Conservation (phyloP, 2,797 vertebrate species). For the Peromyscus eremicus region DNA sequence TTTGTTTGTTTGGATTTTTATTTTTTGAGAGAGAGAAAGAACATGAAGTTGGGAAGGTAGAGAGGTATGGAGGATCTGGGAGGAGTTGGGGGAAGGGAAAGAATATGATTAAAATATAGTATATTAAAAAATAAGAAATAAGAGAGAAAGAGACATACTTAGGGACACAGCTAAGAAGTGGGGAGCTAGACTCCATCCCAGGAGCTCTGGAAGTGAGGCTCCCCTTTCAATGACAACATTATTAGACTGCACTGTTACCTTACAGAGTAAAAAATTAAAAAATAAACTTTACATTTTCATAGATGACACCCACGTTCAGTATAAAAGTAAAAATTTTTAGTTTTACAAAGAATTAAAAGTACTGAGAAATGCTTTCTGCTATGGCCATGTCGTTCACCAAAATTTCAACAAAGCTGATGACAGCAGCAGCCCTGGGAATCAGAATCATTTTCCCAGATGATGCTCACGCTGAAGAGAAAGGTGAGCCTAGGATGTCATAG, state of each 20-base stretch:
- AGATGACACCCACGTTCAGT: neutral
- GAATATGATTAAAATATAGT: neutral
- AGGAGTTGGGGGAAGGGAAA: neutral
- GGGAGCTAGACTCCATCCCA: neutral
- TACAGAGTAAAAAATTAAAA: conserved; percentile 13
- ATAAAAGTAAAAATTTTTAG: neutral
- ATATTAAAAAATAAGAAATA: neutral
- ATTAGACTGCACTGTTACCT: neutral
- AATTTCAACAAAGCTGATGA: conserved; percentile 57
- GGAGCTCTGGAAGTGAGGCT: neutral
- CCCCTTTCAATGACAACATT: neutral
- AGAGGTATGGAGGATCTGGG: neutral
- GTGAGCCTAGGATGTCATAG: neutral
- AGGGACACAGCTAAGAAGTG: neutral
- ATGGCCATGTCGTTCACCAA: neutral
- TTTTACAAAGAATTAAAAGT: conserved; percentile 19
- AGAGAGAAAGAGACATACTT: neutral
- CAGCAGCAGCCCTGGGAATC: neutral
- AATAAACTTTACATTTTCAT: conserved; percentile 34
- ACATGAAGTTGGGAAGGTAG: neutral
- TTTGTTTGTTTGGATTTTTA: neutral
- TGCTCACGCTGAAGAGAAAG: neutral
- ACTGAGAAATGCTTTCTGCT: conserved; percentile 7
- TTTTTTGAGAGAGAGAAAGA: neutral
- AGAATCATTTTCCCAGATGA: neutral